Evolutionary conservation across 2,888 invertebrate species (phyloP), one percentile per base, ranked within the genome.

Genomic region (Trissolcus brochymenae): DNA sequence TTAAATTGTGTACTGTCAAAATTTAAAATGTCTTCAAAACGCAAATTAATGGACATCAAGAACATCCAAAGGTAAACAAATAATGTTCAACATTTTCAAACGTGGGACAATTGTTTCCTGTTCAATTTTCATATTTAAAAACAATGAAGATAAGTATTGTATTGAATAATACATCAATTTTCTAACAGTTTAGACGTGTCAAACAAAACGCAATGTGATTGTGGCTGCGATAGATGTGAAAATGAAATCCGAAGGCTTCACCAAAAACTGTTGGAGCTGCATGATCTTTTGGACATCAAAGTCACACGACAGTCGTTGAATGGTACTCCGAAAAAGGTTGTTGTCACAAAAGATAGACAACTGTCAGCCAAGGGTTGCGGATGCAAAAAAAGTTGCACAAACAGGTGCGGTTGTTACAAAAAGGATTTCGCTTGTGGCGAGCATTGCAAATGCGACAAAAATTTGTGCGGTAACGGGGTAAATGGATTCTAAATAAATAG

Each of bases 301-400:
- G 35, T 73, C 7, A 73, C 73, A 0, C 21, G 73, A 14, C 65
- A 73, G 21, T 60, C 65, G n/a, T 35, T 66, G 9, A 66, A 66
- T 59, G 14, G 21, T 0, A 43, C 72, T 7, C 13, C 55, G 11
- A 57, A 57, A 6, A 3, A 7, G 17, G 4, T 14, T n/a, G 41
- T 7, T 16, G 7, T 29, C 7, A 71, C 19, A 55, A 56, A 29
- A 4, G 1, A 1, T 17, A 50, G 14, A 17, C 21, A 65, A 55
- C 4, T 6, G 16, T 59, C 72, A 13, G 25, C 17, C 2, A 75
- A 75, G 13, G 75, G 68, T 35, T 75, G 75, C 29, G 29, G 13
- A 4, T 75, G 75, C n/a, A 75, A 75, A 70, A 75, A 59, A 4
- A 50, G 16, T 53, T 75, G 75, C 14, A 57, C 75, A 0, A 19